Percentiles rank a stretch among this genome's conserved stretches.
These are phyloP conservation scores for Hemicordylus capensis DNA, from an alignment of 2,113 vertebrate species.

Conservation along the genomic window DNA sequence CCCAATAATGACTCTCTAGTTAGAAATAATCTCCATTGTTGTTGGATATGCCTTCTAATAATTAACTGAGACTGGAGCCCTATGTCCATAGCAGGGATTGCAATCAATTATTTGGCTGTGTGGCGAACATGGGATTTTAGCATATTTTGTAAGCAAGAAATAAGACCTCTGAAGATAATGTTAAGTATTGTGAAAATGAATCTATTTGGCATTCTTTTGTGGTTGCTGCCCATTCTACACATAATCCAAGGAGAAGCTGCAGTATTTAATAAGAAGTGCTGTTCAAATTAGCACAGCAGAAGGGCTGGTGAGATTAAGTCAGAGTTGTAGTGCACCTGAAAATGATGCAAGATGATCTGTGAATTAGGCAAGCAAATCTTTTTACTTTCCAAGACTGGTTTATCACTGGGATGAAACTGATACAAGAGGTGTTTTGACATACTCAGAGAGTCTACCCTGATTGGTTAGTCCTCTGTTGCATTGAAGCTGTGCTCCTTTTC, in stretches of 20 bases:
- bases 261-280: slow-evolving; percentile 37
- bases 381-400: slow-evolving; percentile 27
- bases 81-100: slow-evolving; percentile 5
- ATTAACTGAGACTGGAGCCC: slow-evolving; percentile 30
- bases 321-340: slow-evolving; percentile 39
- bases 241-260: slow-evolving; percentile 29
- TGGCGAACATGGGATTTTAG: neutral
- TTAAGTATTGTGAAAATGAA: slow-evolving; percentile 41
- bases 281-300: slow-evolving; percentile 49
- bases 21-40: slow-evolving; percentile 38
- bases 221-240: neutral
- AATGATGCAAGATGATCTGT: slow-evolving; percentile 26
- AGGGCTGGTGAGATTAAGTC: slow-evolving; percentile 18
- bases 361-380: slow-evolving; percentile 51
- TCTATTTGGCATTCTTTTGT: slow-evolving; percentile 28
- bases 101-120: slow-evolving; percentile 28
- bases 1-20: slow-evolving; percentile 56
- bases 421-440: neutral
- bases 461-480: slow-evolving; percentile 19
- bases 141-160: slow-evolving; percentile 7
- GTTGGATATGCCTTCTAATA: slow-evolving; percentile 15
- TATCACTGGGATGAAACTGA: slow-evolving; percentile 6
- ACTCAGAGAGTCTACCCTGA: slow-evolving; percentile 14
- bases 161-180: neutral
- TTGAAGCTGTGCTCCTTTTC: neutral